Conservation (phyloP, 2,888 invertebrate genomes). For the Synanthedon myopaeformis region DNA sequence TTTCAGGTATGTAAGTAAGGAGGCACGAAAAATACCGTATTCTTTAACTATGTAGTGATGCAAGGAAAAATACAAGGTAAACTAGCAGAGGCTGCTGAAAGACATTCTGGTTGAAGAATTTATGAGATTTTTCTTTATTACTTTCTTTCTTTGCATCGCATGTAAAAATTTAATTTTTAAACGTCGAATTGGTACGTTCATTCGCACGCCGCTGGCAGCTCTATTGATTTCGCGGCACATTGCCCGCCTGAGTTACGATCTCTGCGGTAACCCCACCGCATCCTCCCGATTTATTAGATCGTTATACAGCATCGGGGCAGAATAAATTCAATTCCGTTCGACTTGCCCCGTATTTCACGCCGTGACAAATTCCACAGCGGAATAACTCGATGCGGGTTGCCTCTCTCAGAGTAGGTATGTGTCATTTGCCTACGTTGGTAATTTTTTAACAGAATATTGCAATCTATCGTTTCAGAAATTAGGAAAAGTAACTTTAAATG, state of each 20-base stretch:
- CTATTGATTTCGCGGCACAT: constrained; percentile 68
- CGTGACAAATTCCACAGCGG: constrained; percentile 38
- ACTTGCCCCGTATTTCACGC: constrained; percentile 43
- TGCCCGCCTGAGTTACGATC: constrained; percentile 53
- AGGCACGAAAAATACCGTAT: too few relatives aligned
- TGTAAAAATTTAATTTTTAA: not conserved
- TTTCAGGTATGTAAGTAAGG: too few relatives aligned
- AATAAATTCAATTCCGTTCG: constrained; percentile 52
- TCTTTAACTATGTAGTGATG: too few relatives aligned
- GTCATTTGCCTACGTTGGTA: constrained; percentile 6
- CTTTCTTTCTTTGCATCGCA: too few relatives aligned
- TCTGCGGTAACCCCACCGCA: constrained; percentile 49
- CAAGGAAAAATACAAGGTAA: too few relatives aligned
- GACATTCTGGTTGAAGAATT: too few relatives aligned
- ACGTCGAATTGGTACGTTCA: not conserved
- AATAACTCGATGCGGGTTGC: constrained; percentile 40
- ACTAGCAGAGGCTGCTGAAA: too few relatives aligned
- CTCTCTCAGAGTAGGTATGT: constrained; percentile 14
- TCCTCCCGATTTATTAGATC: constrained; percentile 60
- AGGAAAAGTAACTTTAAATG: too few relatives aligned
- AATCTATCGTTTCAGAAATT: too few relatives aligned
- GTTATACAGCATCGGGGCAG: constrained; percentile 51
- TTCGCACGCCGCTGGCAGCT: constrained; percentile 22
- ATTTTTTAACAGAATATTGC: too few relatives aligned
- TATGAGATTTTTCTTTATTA: too few relatives aligned